phyloP scores from a whole-genome alignment of 2,888 invertebrate genomes.

The Linnaemya vulpina region DNA sequence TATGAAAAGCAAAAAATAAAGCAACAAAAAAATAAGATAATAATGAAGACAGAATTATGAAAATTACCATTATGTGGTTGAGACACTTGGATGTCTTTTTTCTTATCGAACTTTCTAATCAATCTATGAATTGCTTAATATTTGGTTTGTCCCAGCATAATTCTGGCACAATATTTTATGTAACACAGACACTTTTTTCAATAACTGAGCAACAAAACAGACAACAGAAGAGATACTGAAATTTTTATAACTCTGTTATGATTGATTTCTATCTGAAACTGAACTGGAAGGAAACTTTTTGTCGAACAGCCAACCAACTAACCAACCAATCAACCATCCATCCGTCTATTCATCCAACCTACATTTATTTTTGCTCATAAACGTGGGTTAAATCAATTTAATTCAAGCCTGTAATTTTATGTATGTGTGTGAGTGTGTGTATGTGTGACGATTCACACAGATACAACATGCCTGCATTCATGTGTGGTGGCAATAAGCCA shows the following conservation, averaged over 20 bases:
- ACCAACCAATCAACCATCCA: conserved; percentile 5
- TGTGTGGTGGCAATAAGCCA: conserved; percentile 20
- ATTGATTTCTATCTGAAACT: conserved; percentile 50
- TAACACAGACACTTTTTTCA: not conserved
- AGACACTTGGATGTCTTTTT: conserved; percentile 11
- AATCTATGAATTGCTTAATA: conserved; percentile 30
- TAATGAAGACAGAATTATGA: conserved; percentile 13
- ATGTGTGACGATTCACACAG: not conserved
- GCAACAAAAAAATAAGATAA: conserved; percentile 14
- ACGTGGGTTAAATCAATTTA: conserved; percentile 54
- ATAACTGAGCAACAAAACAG: not conserved
- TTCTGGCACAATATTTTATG: conserved; percentile 37
- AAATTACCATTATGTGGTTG: not conserved
- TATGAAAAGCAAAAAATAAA: not conserved
- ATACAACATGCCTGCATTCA: not conserved
- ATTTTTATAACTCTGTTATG: conserved; percentile 17
- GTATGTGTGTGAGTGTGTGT: too few relatives aligned
- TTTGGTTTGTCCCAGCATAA: not conserved
- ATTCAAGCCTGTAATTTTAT: conserved; percentile 29
- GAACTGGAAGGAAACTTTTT: conserved; percentile 7
- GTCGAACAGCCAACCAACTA: conserved; percentile 10
- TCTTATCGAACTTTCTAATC: conserved; percentile 63
- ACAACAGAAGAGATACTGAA: conserved; percentile 3
- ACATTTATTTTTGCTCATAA: conserved; percentile 36
- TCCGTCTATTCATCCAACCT: conserved; percentile 24